phyloP scores from a whole-genome alignment of 2,888 invertebrate species.

The Perithous albicinctus region DNA sequence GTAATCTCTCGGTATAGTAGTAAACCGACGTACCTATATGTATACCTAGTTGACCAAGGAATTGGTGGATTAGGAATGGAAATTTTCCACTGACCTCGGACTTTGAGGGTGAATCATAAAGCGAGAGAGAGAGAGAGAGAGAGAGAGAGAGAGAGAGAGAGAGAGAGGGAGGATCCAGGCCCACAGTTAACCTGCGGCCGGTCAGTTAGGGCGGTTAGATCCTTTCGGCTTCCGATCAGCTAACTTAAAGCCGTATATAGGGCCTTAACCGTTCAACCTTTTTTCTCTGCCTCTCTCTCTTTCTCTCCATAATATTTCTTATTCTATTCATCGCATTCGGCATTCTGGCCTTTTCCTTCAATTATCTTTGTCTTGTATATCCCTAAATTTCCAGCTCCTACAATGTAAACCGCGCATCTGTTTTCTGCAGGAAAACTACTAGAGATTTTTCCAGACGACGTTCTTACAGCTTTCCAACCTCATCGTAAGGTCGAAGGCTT shows the following conservation, averaged over 20 bases:
- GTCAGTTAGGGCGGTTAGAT: not conserved
- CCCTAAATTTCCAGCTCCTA: not conserved
- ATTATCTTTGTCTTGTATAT: not conserved
- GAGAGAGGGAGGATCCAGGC: not conserved
- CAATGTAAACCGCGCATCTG: not conserved
- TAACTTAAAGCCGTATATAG: not conserved
- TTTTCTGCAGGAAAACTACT: not conserved
- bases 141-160: not conserved
- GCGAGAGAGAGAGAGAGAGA: not conserved
- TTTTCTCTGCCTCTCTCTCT: not conserved
- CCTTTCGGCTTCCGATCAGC: not conserved
- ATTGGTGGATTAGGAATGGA: constrained; percentile 21
- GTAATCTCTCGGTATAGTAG: constrained; percentile 8
- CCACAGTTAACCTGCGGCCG: constrained; percentile 9
- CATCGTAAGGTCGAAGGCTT: not conserved
- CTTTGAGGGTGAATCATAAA: constrained; percentile 29
- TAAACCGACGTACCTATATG: not conserved
- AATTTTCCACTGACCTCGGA: constrained; percentile 39
- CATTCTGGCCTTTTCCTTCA: not conserved
- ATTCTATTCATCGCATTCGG: not conserved
- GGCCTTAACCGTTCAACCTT: not conserved
- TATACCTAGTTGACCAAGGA: constrained; percentile 2
- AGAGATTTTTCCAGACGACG: not conserved
- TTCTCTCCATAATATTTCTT: not conserved
- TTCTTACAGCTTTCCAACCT: not conserved